Percentiles rank a stretch among this genome's conserved stretches.
phyloP scores from a whole-genome alignment of 2,888 invertebrate genomes.

The Drosophila atroscutellata region DNA sequence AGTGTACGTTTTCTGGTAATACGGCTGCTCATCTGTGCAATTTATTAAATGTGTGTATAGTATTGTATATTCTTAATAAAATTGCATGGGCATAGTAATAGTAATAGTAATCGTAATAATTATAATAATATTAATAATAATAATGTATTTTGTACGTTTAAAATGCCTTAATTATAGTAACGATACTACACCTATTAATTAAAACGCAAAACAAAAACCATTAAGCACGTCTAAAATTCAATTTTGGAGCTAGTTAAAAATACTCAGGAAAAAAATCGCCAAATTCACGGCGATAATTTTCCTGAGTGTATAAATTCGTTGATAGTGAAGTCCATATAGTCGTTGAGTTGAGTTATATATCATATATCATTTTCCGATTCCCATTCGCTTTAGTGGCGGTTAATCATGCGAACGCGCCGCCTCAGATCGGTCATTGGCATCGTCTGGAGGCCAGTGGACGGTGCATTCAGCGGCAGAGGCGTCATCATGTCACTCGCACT shows the following conservation, averaged over 20 bases:
- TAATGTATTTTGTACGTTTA: conserved; percentile 54
- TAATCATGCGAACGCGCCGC: conserved; percentile 84
- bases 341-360: conserved; percentile 3
- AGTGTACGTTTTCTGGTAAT: conserved; percentile 51
- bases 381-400: conserved; percentile 75
- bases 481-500: conserved; percentile 43
- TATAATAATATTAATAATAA: conserved; percentile 30
- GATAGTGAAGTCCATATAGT: not conserved
- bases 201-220: conserved; percentile 43
- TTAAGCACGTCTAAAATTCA: conserved; percentile 4
- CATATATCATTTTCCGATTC: not conserved
- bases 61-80: conserved; percentile 55
- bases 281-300: not conserved
- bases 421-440: conserved; percentile 71
- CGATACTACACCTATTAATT: conserved; percentile 48
- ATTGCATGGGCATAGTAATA: conserved; percentile 64
- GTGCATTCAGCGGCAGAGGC: conserved; percentile 1
- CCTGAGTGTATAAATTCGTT: conserved; percentile 31
- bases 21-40: conserved; percentile 66
- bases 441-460: conserved; percentile 16
- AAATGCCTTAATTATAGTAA: conserved; percentile 51
- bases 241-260: not conserved
- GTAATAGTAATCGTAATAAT: conserved; percentile 9
- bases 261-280: not conserved
- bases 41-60: conserved; percentile 59